These are phyloP conservation scores for Pristionchus pacificus DNA, from an alignment of 1,140 invertebrate species.

Conservation along the genomic window DNA sequence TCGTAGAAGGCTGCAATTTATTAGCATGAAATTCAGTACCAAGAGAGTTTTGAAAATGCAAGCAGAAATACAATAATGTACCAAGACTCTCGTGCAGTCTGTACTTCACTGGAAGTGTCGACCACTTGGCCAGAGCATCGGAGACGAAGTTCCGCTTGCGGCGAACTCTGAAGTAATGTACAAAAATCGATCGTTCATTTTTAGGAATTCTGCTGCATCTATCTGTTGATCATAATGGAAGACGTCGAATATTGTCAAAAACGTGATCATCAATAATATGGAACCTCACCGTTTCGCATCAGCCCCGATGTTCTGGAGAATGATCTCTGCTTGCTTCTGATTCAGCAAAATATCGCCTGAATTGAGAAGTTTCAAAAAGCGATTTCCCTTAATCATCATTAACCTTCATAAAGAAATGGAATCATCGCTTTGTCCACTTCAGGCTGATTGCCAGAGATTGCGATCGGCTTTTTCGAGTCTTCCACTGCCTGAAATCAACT, in stretches of 20 bases:
- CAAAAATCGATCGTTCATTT: slow-evolving; percentile 2
- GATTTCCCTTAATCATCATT: too few relatives aligned
- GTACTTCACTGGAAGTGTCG: slow-evolving; percentile 45
- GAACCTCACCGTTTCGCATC: too few relatives aligned
- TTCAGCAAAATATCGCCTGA: slow-evolving; percentile 52
- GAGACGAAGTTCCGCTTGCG: slow-evolving; percentile 35
- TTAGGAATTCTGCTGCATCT: too few relatives aligned
- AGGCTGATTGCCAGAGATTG: slow-evolving; percentile 28
- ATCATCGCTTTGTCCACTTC: slow-evolving; percentile 14
- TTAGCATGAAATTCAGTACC: neutral
- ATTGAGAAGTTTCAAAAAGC: slow-evolving; percentile 12
- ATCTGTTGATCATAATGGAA: slow-evolving; percentile 15
- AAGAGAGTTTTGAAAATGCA: too few relatives aligned
- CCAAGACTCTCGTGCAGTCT: slow-evolving; percentile 47
- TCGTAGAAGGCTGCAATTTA: slow-evolving; percentile 42
- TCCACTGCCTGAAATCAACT: slow-evolving; percentile 24
- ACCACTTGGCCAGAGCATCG: slow-evolving; percentile 50
- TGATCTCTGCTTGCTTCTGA: slow-evolving; percentile 41
- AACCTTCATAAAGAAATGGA: slow-evolving; percentile 40
- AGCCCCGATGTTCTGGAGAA: slow-evolving; percentile 38
- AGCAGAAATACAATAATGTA: too few relatives aligned
- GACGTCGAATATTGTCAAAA: too few relatives aligned
- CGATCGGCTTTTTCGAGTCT: slow-evolving; percentile 26
- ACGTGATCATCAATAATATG: too few relatives aligned
- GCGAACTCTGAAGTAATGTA: slow-evolving; percentile 28